A percentile compares a stretch with the other conserved stretches of the same genome.
Evolutionary conservation across 2,797 vertebrate species (phyloP).

Genomic region (Myotis findleyi): DNA sequence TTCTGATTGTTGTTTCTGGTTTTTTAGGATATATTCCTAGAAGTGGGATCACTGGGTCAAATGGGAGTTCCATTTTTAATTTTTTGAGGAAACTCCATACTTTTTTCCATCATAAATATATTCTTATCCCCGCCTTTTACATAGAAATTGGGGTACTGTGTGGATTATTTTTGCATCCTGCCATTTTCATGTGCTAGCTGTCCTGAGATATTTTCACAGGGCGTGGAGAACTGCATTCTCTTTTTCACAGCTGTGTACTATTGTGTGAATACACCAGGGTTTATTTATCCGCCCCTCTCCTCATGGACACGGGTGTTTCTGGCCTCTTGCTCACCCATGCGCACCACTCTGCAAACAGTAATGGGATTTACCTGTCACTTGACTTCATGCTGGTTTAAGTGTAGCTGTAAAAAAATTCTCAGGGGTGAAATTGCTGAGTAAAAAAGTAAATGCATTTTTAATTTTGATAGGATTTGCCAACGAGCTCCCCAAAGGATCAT

Average conservation of each 20-base stretch:
- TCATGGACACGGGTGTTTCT: not conserved
- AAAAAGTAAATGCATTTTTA: conserved; percentile 53
- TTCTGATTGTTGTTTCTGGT: too few species aligned
- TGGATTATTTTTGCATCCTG: not conserved
- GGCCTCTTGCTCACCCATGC: not conserved
- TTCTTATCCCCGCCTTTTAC: not conserved
- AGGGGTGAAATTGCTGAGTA: not conserved
- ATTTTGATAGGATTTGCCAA: conserved; percentile 31
- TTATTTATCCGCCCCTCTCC: not conserved
- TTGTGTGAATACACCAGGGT: not conserved
- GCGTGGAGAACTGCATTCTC: not conserved
- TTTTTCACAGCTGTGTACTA: not conserved
- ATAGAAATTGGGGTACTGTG: not conserved
- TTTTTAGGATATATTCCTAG: too few species aligned
- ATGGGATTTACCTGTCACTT: not conserved
- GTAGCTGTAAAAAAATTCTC: conserved; percentile 31
- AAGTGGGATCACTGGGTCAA: too few species aligned
- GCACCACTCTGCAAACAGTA: not conserved
- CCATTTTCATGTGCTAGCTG: not conserved
- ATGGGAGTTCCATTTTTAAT: too few species aligned
- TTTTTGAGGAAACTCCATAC: too few species aligned
- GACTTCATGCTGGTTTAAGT: conserved; percentile 30
- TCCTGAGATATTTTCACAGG: not conserved
- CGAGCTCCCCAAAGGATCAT: not conserved
- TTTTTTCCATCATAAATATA: not conserved